phyloP scores from a whole-genome alignment of 2,888 invertebrate species.

The Apamea epomidion region DNA sequence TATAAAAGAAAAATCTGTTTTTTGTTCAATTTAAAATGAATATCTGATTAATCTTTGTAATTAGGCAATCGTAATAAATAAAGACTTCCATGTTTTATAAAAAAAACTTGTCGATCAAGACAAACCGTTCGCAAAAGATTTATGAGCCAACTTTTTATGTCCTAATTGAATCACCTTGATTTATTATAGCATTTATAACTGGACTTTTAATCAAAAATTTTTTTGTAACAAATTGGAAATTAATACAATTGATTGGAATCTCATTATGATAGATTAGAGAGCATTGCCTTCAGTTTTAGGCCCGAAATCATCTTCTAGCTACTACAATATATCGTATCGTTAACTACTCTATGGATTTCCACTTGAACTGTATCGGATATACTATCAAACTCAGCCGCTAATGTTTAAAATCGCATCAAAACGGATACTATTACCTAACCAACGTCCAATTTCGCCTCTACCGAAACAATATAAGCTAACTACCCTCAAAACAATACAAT shows the following conservation, averaged over 20 bases:
- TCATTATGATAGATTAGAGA: background rate
- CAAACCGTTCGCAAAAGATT: conserved; percentile 29
- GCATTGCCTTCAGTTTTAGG: background rate
- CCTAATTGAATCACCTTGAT: conserved; percentile 49
- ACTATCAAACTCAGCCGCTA: background rate
- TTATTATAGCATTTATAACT: conserved; percentile 39
- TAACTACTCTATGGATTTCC: background rate
- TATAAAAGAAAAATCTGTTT: background rate
- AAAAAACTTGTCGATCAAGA: conserved; percentile 37
- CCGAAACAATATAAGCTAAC: conserved; percentile 22
- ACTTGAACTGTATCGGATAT: background rate
- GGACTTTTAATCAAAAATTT: conserved; percentile 43
- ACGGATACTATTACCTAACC: background rate
- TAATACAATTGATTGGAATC: background rate
- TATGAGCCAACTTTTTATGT: conserved; percentile 20
- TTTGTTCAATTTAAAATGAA: background rate
- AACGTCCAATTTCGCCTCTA: conserved; percentile 10
- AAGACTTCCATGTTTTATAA: conserved; percentile 15
- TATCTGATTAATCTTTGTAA: conserved; percentile 15
- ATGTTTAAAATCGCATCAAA: background rate
- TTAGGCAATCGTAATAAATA: conserved; percentile 20
- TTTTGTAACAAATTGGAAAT: conserved; percentile 27
- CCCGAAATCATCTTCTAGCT: background rate
- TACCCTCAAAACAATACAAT: conserved; percentile 26
- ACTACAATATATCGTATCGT: background rate